Conservation (phyloP, 2,113 vertebrate genomes). For the Parus major region DNA sequence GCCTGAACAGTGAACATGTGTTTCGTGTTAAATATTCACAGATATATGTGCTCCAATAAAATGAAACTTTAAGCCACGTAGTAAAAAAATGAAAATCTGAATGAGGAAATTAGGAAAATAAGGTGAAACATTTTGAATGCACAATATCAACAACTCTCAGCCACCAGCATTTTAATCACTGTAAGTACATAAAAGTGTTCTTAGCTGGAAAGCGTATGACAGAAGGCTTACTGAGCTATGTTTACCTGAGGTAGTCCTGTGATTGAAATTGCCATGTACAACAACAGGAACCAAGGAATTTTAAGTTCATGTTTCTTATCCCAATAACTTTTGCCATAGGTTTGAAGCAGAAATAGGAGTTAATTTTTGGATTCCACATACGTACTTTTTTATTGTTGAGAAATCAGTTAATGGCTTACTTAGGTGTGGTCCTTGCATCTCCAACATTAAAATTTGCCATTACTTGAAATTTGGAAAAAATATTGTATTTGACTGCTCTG, state of each 20-base stretch:
- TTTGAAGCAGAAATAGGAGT: neutral
- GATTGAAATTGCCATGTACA: neutral
- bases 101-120: slow-evolving; percentile 48
- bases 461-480: neutral
- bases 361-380: neutral
- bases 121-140: slow-evolving; percentile 23
- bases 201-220: slow-evolving; percentile 13
- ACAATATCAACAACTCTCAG: slow-evolving; percentile 21
- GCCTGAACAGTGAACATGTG: slow-evolving; percentile 36
- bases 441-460: neutral
- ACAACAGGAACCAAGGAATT: neutral
- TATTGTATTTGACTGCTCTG: neutral
- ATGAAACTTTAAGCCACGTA: slow-evolving; percentile 39
- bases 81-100: slow-evolving; percentile 46
- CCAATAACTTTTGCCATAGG: neutral
- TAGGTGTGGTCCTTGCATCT: neutral
- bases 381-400: neutral
- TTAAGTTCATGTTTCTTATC: neutral
- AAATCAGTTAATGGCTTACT: neutral
- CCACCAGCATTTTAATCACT: slow-evolving; percentile 67
- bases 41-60: slow-evolving; percentile 40
- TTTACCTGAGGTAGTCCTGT: neutral
- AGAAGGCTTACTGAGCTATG: slow-evolving; percentile 37
- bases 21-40: slow-evolving; percentile 57
- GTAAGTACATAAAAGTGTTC: slow-evolving; percentile 28